Base-by-base conservation (phyloP, 2,797 vertebrate species). In the Mus minutoides region DNA sequence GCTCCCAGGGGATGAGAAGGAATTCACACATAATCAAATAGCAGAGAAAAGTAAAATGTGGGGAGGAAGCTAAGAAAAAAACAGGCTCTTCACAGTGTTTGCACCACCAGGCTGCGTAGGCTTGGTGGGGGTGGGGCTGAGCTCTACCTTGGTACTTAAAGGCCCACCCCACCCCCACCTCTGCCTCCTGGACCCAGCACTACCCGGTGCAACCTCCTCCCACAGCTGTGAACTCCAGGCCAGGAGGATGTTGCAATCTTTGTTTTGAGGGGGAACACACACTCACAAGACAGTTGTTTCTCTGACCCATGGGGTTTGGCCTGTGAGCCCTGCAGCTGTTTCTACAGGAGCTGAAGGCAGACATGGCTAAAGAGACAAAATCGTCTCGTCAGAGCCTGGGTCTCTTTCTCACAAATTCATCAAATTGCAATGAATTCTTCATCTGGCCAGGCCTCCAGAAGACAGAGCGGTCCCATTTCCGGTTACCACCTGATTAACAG, bases 161-260 rank as follows among this genome's bases (percentile, higher is more conserved):
- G 37, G 71, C 62, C 52, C 88, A 9, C 14, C 67, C n/a, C 0
- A 1, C 7, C 84, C 37, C 88, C 58, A 58, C 21, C 82, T 84
- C 0, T 31, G 49, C 10, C 29, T 77, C 56, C 64, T 49, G 10
- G 77, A 94, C 88, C 95, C 29, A 0, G 76, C 22, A 7, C 80
- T 52, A 77, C 91, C 84, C 91, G 24, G 0, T 2, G 19, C 31
- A n/a, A 40, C 87, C 64, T 95, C 96, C 52, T 94, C 90, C 91
- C 96, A 96, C 95, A 64, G 87, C 75, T 76, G 60, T 93, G 90
- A 86, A 75, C 90, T 95, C 49, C 16, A 92, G 87, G 90, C 87
- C 80, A 54, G 1, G 4, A 75, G 49, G 82, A 97, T 97, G 97
- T 97, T 84, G 97, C 96, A 98, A 97, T 97, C 87, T 78, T 91